Percentiles rank a stretch among this genome's conserved stretches.
Evolutionary conservation across 2,113 vertebrate species (phyloP).

Genomic region (Emydocephalus ijimae): DNA sequence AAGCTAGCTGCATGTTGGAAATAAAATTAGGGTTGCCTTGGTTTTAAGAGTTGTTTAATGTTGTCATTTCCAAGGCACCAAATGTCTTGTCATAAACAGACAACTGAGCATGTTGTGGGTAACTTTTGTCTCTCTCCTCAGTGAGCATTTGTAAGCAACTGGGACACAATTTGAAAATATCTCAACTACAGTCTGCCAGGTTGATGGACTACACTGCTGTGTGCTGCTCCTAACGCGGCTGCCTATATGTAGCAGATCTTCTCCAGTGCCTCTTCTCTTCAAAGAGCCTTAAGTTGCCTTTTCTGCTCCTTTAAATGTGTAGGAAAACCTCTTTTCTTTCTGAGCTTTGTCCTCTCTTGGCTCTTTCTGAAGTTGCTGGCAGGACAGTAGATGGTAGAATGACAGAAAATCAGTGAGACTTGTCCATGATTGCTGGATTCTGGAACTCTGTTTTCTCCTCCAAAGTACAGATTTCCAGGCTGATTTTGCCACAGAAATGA

Average conservation of each 20-base stretch:
- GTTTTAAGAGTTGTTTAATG: neutral
- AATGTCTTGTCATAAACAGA: neutral
- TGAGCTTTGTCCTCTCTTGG: neutral
- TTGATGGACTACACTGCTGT: neutral
- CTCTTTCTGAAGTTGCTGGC: neutral
- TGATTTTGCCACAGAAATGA: neutral
- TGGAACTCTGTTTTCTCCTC: neutral
- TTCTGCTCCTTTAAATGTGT: neutral
- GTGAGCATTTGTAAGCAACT: constrained; percentile 58
- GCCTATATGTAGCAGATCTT: constrained; percentile 27
- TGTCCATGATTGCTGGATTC: neutral
- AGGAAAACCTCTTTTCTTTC: neutral
- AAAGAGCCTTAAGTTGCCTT: neutral
- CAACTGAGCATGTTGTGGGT: rapidly evolving
- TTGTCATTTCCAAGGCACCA: neutral
- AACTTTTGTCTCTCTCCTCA: constrained; percentile 14
- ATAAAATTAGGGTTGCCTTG: neutral
- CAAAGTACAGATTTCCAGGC: neutral
- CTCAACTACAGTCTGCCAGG: neutral
- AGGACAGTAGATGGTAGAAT: neutral
- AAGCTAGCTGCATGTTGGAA: neutral
- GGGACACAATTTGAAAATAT: neutral
- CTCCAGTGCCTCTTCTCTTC: neutral
- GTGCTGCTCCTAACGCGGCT: constrained; percentile 12
- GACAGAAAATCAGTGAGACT: neutral